Percentiles rank a stretch among this genome's conserved stretches.
Conservation (phyloP, 2,113 vertebrate species). For the Archocentrus centrarchus region DNA sequence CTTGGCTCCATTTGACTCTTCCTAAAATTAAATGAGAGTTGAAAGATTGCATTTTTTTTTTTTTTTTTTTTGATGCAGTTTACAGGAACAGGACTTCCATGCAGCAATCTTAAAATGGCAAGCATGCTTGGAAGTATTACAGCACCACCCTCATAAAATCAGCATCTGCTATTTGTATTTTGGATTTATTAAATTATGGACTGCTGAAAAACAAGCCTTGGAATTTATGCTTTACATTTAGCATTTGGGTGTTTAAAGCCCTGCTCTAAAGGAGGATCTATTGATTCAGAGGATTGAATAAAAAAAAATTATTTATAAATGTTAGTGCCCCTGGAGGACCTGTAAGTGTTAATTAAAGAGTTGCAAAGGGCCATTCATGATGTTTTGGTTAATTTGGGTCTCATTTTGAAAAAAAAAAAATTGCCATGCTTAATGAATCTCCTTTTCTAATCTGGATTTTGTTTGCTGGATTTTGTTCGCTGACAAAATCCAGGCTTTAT, state of each 20-base stretch:
- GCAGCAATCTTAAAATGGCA: not conserved
- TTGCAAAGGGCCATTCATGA: not conserved
- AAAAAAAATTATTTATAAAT: not conserved
- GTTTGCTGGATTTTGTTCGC: constrained; percentile 80
- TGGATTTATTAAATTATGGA: not conserved
- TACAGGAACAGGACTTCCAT: not conserved
- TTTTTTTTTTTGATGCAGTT: not conserved
- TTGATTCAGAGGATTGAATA: not conserved
- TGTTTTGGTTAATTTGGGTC: constrained; percentile 18
- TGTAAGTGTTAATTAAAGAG: constrained; percentile 11
- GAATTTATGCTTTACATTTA: not conserved
- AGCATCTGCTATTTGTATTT: not conserved
- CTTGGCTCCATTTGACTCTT: not conserved
- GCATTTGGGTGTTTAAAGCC: not conserved
- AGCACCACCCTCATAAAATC: not conserved
- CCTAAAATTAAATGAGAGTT: not conserved
- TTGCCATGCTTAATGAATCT: constrained; percentile 65
- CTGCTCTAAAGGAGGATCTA: not conserved
- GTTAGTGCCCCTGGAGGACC: not conserved
- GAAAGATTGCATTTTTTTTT: not conserved
- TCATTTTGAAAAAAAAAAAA: constrained; percentile 8
- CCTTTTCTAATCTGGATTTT: constrained; percentile 73
- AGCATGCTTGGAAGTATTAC: not conserved
- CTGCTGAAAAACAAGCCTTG: not conserved
- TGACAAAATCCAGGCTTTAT: constrained; percentile 27